Conservation (phyloP, 2,797 vertebrate genomes). For the Florisuga fusca region DNA sequence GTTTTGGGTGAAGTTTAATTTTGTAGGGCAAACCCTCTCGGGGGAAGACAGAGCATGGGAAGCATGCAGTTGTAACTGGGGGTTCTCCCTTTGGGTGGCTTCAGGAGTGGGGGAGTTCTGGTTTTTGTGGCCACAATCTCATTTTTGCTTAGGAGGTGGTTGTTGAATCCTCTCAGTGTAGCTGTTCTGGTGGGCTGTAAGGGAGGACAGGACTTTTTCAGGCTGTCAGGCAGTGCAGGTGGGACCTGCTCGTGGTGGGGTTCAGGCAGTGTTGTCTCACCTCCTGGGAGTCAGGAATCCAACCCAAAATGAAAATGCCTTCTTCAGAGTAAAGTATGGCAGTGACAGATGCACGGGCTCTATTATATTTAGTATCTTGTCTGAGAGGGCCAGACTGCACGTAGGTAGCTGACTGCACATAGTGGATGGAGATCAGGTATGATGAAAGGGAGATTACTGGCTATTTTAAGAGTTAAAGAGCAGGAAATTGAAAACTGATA, state of each 20-base stretch:
- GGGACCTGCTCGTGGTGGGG: not conserved
- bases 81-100: not conserved
- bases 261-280: not conserved
- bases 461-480: not conserved
- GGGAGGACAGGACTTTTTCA: not conserved
- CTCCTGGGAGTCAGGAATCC: not conserved
- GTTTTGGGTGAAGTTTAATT: not conserved
- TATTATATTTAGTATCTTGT: not conserved
- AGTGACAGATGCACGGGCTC: not conserved
- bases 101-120: not conserved
- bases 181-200: not conserved
- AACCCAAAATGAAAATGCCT: not conserved
- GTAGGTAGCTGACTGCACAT: not conserved
- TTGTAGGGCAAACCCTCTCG: not conserved
- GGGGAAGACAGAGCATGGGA: not conserved
- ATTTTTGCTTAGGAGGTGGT: not conserved
- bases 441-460: not conserved
- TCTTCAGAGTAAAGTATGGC: not conserved
- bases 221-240: not conserved
- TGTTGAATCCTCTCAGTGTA: not conserved
- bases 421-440: not conserved
- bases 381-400: not conserved
- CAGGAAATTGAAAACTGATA: not conserved
- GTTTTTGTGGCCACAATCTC: not conserved
- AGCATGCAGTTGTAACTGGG: accelerated